Evolutionary conservation across 2,888 invertebrate genomes (phyloP).

Genomic region (Pachymerium ferrugineum): DNA sequence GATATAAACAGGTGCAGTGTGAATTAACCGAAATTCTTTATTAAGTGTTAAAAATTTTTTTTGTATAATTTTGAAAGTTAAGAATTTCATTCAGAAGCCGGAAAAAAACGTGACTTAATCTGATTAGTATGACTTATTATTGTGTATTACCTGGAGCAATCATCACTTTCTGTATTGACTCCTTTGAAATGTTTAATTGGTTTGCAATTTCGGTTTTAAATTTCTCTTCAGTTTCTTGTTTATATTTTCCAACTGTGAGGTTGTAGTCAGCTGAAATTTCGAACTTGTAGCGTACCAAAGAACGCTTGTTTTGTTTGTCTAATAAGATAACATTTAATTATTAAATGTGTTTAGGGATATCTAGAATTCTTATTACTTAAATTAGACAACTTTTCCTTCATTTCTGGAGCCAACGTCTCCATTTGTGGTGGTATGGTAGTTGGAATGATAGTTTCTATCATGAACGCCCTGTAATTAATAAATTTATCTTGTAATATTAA

Average conservation of each 20-base stretch:
- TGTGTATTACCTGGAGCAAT: background rate
- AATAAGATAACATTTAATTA: background rate
- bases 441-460: background rate
- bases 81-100: background rate
- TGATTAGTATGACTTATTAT: background rate
- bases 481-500: background rate
- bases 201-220: conserved; percentile 4
- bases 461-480: background rate
- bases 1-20: background rate
- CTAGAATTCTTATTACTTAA: background rate
- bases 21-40: background rate
- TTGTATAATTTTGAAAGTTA: background rate
- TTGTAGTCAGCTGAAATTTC: background rate
- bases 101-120: background rate
- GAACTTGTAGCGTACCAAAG: background rate
- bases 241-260: background rate
- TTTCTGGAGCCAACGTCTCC: background rate
- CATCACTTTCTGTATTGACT: background rate
- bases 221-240: background rate
- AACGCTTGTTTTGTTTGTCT: background rate
- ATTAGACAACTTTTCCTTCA: background rate
- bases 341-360: background rate
- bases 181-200: background rate
- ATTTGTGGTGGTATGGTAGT: background rate
- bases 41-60: background rate